Percentiles rank a stretch among this genome's conserved stretches.
phyloP scores from a whole-genome alignment of 2,888 invertebrate genomes.

The Tetranychus truncatus region DNA sequence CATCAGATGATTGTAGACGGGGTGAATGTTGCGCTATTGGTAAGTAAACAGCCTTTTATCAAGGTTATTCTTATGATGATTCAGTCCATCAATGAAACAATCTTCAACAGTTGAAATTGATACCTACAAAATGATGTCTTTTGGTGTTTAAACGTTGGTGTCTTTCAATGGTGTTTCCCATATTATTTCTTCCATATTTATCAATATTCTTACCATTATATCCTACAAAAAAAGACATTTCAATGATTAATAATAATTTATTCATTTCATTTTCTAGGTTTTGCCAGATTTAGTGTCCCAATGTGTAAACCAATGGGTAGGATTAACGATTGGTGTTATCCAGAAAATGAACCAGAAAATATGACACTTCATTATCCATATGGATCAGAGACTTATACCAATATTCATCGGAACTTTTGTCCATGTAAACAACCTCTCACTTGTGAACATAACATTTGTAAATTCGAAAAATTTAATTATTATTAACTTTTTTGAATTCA shows the following conservation, averaged over 20 bases:
- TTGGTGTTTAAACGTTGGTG: no score
- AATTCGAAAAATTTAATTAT: no score
- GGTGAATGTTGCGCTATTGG: slow-evolving; percentile 13
- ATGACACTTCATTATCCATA: slow-evolving; percentile 9
- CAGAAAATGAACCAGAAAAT: background rate
- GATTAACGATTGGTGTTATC: slow-evolving; percentile 9
- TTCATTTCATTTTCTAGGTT: background rate
- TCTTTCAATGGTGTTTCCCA: no score
- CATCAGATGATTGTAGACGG: slow-evolving; percentile 3
- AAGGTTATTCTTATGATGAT: no score
- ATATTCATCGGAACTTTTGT: background rate
- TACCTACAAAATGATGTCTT: no score
- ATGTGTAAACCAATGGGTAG: slow-evolving; percentile 5
- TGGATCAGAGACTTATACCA: background rate
- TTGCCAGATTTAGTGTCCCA: slow-evolving; percentile 8
- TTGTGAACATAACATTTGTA: background rate
- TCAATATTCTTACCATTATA: no score
- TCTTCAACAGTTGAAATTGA: no score
- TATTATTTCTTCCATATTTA: no score
- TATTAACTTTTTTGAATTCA: no score
- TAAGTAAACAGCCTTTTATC: background rate
- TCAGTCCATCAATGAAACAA: no score
- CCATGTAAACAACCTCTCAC: background rate
- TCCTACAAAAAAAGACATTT: no score
- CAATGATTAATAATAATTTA: no score